Evolutionary conservation across 2,888 invertebrate genomes (phyloP).

Genomic region (Apamea anceps): DNA sequence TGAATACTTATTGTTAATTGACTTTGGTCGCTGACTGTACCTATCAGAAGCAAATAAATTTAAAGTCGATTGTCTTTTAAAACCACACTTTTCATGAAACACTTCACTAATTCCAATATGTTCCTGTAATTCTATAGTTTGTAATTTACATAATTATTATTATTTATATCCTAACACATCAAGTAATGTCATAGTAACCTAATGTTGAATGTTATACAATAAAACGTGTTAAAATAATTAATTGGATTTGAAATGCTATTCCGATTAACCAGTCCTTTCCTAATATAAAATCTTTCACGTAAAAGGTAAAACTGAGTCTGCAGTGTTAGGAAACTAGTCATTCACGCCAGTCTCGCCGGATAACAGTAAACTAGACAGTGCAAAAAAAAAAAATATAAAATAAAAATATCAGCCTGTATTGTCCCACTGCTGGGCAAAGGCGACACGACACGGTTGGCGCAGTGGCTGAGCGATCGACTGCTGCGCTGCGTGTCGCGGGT

Average conservation of each 20-base stretch:
- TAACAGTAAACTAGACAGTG: no score
- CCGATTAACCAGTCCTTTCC: not conserved
- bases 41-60: not conserved
- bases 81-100: not conserved
- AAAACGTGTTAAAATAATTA: slow-evolving; percentile 32
- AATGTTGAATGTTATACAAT: slow-evolving; percentile 53
- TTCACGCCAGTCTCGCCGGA: no score
- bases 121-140: not conserved
- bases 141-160: slow-evolving; percentile 12
- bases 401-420: no score
- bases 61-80: not conserved
- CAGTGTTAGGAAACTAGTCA: no score
- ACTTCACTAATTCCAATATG: not conserved
- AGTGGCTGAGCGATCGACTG: no score
- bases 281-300: not conserved
- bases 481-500: no score
- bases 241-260: slow-evolving; percentile 14
- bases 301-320: no score
- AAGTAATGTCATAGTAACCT: slow-evolving; percentile 6
- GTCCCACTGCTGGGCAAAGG: no score
- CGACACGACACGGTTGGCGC: no score
- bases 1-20: not conserved
- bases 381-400: no score
- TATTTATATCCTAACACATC: not conserved
- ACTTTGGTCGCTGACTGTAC: not conserved